A percentile compares a stretch with the other conserved stretches of the same genome.
These are phyloP conservation scores for Anguilla japonica DNA, from an alignment of 2,113 vertebrate genomes.

Conservation along the genomic window DNA sequence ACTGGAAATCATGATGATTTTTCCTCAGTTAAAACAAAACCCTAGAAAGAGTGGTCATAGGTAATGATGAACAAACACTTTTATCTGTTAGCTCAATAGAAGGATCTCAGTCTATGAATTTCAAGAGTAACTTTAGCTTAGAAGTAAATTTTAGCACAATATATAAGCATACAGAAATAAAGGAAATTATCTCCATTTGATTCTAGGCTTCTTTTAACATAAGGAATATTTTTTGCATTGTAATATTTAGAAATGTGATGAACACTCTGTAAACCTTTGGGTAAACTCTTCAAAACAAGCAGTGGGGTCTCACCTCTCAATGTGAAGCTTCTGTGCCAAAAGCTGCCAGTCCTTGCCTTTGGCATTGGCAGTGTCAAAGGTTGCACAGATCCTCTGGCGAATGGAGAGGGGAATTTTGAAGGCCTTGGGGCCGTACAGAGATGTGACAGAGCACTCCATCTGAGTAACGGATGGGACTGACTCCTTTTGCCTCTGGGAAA, in stretches of 20 bases:
- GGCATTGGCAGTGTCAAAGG: conserved; percentile 89
- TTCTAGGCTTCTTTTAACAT: not conserved
- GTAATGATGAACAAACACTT: not conserved
- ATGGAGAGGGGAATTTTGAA: conserved; percentile 97
- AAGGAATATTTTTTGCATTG: not conserved
- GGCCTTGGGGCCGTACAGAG: conserved; percentile 89
- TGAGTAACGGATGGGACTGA: conserved; percentile 81
- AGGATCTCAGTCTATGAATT: too few relatives aligned
- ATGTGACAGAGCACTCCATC: conserved; percentile 81
- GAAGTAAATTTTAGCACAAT: too few relatives aligned
- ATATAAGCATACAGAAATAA: not conserved
- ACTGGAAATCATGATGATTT: not conserved
- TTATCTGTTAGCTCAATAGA: not conserved
- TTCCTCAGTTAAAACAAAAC: not conserved
- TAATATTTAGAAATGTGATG: not conserved
- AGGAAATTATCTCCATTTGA: not conserved
- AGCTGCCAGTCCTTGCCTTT: conserved; percentile 99
- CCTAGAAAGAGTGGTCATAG: not conserved
- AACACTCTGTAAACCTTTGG: not conserved
- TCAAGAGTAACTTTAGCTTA: too few relatives aligned
- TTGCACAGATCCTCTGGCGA: conserved; percentile 92
- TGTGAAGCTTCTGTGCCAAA: conserved; percentile 90
- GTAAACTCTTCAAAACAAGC: not conserved
- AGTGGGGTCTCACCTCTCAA: conserved; percentile 79
- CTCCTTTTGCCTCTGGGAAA: conserved; percentile 79